Evolutionary conservation across 2,888 invertebrate genomes (phyloP), one percentile per base, ranked within the genome.

Genomic region (Gandaritis pyraliata): DNA sequence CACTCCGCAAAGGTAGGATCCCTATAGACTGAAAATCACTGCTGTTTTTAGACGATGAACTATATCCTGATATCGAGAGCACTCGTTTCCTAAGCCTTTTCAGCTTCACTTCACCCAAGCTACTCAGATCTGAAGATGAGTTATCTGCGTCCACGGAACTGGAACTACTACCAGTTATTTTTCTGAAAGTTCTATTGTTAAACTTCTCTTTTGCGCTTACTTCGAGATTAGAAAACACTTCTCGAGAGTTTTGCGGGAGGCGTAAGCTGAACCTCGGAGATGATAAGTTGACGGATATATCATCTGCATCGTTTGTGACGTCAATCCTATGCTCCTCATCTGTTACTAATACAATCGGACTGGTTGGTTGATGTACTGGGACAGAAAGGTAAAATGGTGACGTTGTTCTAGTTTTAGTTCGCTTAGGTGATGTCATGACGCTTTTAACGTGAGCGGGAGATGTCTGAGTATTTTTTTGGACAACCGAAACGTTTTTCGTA

Each of bases 371-470:
- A 63, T 88, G 86, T 1, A 86, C 77, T 1, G 80, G 82, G 1
- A 80, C 54, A 1, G 81, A 72, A 12, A 81, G 53, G 1, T 60
- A 48, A 54, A 92, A 81, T 13, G 92, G 90, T 2, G 93, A 92
- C 12, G 92, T 92, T 0, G 90, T 85, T 64, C 91, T 83, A 1
- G 88, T 88, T 72, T 90, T 90, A 12, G 86, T 87, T 69, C 66
- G 82, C 18, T 82, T 85, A 5, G 93, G 92, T 13, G 92, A 93
- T 1, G 92, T 93, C 91, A 90, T 92, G 0, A 88, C 82, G 71
- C 83, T 80, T 73, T 88, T 90, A 0, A 87, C 87, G 43, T 81
- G 88, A 36, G 87, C 85, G 2, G 92, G 92, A 6, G 92, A 91
- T 0, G 93, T 93, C 72, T 93, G 93, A 2, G 92, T 93, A 55